Evolutionary conservation across 2,888 invertebrate genomes (phyloP), one percentile per base, ranked within the genome.

Genomic region (Yponomeuta cagnagella): DNA sequence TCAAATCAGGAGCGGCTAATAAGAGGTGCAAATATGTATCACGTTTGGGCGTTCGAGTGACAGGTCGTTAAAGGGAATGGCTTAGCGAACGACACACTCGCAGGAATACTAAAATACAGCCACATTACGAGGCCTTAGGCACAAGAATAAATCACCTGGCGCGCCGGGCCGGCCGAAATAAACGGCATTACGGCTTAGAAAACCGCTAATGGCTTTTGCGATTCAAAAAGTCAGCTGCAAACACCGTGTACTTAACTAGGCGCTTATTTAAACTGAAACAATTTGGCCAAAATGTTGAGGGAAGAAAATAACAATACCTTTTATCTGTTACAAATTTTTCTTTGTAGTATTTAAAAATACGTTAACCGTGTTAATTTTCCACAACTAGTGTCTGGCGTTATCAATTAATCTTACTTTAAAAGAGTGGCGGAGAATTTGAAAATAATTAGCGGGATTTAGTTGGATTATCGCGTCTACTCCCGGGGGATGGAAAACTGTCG

Each of bases 61-160:
- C 76, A 75, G 75, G 76, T 77, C 77, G 77, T 78, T 78, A 72
- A 77, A 74, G 74, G 74, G 72, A 73, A 74, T 72, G 74, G 74
- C 73, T 74, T 74, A 74, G 74, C 73, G 73, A 73, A 74, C 74
- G 75, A 75, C 73, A 73, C 73, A 64, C 73, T 71, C 72, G 67
- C 70, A 70, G 72, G 71, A 73, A 74, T 73, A 72, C 71, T 72
- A 73, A 76, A 73, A 70, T 69, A 48, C 71, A 64, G 48, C 72
- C 73, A 66, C 72, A 73, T 74, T 72, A 70, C 72, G 67, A 52
- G 52, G 65, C 70, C 70, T 33, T 31, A 65, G 33, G 52, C 69
- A 30, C 66, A 48, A 43, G 64, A 67, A 71, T 72, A 72, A 72
- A 72, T 72, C 72, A 72, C 72, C 71, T 71, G 63, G 64, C 48